phyloP scores from a whole-genome alignment of 2,888 invertebrate species.

The Nomada fabriciana region DNA sequence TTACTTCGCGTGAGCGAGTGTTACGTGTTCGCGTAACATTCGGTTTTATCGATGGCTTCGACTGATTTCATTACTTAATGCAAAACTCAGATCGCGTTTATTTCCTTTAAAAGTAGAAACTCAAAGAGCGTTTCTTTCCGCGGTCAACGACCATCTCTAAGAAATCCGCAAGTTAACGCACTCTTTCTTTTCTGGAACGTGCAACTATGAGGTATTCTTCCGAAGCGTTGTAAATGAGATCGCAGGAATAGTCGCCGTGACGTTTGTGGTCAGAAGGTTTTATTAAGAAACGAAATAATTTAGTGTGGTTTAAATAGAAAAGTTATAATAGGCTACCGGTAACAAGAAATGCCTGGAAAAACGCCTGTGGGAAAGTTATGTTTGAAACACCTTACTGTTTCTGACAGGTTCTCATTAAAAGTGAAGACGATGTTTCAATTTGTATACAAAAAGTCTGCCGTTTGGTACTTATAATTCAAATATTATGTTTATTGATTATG shows the following conservation, averaged over 20 bases:
- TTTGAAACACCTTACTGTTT: too few species aligned
- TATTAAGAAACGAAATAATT: slow-evolving; percentile 18
- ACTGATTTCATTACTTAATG: slow-evolving; percentile 13
- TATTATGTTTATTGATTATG: too few species aligned
- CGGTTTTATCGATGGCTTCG: not conserved
- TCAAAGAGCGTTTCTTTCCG: not conserved
- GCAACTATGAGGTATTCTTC: slow-evolving; percentile 13
- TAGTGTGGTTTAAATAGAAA: not conserved
- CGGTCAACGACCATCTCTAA: slow-evolving; percentile 1
- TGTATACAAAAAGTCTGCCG: too few species aligned
- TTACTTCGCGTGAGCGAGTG: not conserved
- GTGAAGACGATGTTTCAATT: too few species aligned
- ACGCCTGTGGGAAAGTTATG: too few species aligned
- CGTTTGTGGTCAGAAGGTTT: slow-evolving; percentile 5
- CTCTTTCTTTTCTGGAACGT: slow-evolving; percentile 23
- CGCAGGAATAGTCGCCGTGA: slow-evolving; percentile 14
- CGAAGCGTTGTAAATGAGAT: slow-evolving; percentile 21
- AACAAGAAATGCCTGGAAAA: not conserved
- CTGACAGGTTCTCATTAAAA: too few species aligned
- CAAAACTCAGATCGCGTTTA: not conserved
- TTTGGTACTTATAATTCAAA: too few species aligned
- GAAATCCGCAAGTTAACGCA: slow-evolving; percentile 25
- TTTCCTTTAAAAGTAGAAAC: not conserved
- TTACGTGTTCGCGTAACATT: not conserved
- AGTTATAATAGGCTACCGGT: not conserved